A percentile compares a stretch with the other conserved stretches of the same genome.
Evolutionary conservation across 2,888 invertebrate species (phyloP).

Genomic region (Tenthredo amoena): DNA sequence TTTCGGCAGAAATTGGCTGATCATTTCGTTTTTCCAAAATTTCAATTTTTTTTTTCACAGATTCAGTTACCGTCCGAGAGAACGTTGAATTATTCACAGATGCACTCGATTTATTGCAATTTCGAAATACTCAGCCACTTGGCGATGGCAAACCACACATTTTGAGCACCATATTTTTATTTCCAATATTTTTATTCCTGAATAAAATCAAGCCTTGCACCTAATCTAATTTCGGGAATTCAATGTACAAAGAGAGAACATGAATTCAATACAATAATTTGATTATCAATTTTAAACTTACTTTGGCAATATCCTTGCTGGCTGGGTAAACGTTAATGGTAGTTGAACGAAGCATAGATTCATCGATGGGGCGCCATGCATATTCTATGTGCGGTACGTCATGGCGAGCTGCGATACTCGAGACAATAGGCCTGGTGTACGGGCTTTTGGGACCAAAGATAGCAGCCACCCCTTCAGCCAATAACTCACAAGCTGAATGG

Average conservation of each 20-base stretch:
- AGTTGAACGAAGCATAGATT: slow-evolving; percentile 74
- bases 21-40: too few relatives aligned
- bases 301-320: slow-evolving; percentile 65
- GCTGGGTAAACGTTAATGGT: slow-evolving; percentile 87
- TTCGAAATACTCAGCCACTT: too few relatives aligned
- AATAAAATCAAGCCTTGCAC: background rate
- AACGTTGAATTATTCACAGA: too few relatives aligned
- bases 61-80: too few relatives aligned
- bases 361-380: slow-evolving; percentile 84
- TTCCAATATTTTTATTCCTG: too few relatives aligned
- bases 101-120: too few relatives aligned
- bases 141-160: too few relatives aligned
- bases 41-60: too few relatives aligned
- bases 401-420: slow-evolving; percentile 89
- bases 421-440: slow-evolving; percentile 91
- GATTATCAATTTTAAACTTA: slow-evolving; percentile 53
- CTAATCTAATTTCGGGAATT: background rate
- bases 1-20: too few relatives aligned
- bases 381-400: slow-evolving; percentile 93
- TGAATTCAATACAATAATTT: background rate
- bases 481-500: slow-evolving; percentile 90
- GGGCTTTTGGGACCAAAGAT: slow-evolving; percentile 95
- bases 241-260: background rate
- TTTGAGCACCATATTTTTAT: too few relatives aligned
- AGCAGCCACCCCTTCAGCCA: slow-evolving; percentile 93